These are phyloP conservation scores for Paraplagusia blochii DNA, from an alignment of 2,113 vertebrate species.

Conservation along the genomic window DNA sequence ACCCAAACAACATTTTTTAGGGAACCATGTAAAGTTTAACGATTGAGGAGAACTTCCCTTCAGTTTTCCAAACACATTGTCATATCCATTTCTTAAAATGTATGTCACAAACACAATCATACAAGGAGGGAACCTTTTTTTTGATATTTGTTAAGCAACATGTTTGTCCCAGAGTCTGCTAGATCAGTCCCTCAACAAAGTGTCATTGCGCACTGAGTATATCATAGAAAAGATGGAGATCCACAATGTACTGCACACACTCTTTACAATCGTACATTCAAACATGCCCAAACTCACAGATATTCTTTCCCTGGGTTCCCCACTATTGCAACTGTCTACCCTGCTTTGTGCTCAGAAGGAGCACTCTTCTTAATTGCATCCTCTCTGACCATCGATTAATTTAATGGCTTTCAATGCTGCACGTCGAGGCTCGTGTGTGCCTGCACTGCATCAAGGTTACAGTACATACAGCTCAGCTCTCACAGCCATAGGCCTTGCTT, in stretches of 20 bases:
- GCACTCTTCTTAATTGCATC: slow-evolving; percentile 75
- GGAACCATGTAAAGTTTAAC: too few species aligned
- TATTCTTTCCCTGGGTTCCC: slow-evolving; percentile 1
- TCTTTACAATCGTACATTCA: slow-evolving; percentile 5
- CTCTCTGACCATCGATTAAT: slow-evolving; percentile 63
- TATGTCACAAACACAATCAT: too few species aligned
- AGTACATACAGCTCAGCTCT: slow-evolving; percentile 31
- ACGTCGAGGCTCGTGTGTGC: slow-evolving; percentile 14
- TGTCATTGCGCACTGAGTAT: too few species aligned
- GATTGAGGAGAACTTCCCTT: too few species aligned
- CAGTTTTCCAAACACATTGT: too few species aligned
- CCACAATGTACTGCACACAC: slow-evolving; percentile 5
- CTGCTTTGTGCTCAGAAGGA: slow-evolving; percentile 25
- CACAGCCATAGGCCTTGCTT: slow-evolving; percentile 5
- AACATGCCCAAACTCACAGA: slow-evolving; percentile 5
- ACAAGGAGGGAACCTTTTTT: too few species aligned
- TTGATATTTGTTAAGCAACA: too few species aligned
- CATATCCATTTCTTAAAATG: too few species aligned
- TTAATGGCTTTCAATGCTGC: slow-evolving; percentile 53
- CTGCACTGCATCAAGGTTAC: slow-evolving; percentile 39
- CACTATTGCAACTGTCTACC: slow-evolving; percentile 16
- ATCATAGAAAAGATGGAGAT: too few species aligned
- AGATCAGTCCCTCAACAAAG: too few species aligned
- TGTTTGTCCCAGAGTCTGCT: too few species aligned
- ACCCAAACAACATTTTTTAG: too few species aligned